Evolutionary conservation across 37 sponge, comb jelly and placozoan genomes (phyloP), one percentile per base, ranked within the genome.

Genomic region (Aphrocallistes beatrix): DNA sequence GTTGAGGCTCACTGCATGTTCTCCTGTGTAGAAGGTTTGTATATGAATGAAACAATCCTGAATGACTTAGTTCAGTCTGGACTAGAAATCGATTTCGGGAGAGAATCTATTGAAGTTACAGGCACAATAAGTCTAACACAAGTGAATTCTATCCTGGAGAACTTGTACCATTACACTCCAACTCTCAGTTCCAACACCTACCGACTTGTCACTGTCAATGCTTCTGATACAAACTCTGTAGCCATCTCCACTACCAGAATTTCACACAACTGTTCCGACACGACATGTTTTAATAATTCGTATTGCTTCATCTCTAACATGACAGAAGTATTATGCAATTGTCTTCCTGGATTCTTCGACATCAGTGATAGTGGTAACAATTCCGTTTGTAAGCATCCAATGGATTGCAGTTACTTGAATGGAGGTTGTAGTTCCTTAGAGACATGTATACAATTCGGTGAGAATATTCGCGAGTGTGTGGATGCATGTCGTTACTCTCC

Each of bases 371-470:
- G n/a, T 13, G 75, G 75, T 3, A 30, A 60, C n/a, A 60, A 25
- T 19, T 60, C 75, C 8, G 75, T 60, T 19, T 60, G 75, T 60
- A 60, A 60, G 75, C 75, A 60, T 30, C 75, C 75, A 8, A 60
- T 60, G 75, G 75, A 60, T 13, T 60, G 75, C n/a, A 60, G 32
- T 30, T 60, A 60, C n/a, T 13, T 60, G 75, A 60, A 60, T 60
- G 75, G 75, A 13, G 75, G 75, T 6, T 60, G 75, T 60, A 60
- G 75, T 60, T 19, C 25, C 8, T 13, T 60, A 13, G 75, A 60
- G n/a, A 19, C 10, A 30, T 60, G 75, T 60, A 60, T 60, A 60
- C 75, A 60, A 30, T 25, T 13, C n/a, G 8, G 3, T 3, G 75
- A 60, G 8, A 30, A 60, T 25, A 6, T 13, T 32, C 10, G 75